Evolutionary conservation across 1,140 invertebrate genomes (phyloP).

Genomic region (Ips typographus): DNA sequence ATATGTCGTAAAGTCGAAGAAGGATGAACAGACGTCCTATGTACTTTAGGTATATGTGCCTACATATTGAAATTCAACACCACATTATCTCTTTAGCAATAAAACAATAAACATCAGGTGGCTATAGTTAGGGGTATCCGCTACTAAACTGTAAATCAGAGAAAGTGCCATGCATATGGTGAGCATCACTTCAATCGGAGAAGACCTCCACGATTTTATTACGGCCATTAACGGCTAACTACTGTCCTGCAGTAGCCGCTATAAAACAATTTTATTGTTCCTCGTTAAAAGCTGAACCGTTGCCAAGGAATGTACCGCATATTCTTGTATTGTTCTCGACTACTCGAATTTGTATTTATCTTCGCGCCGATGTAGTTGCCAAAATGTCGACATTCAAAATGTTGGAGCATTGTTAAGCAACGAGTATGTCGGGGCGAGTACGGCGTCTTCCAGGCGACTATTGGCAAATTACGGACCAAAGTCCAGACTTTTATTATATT

Average conservation of each 20-base stretch:
- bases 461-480: too few relatives aligned
- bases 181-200: neutral
- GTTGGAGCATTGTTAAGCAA: neutral
- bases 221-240: neutral
- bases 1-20: too few relatives aligned
- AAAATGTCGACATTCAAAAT: constrained; percentile 4
- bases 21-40: too few relatives aligned
- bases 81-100: too few relatives aligned
- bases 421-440: too few relatives aligned
- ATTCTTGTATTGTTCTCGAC: constrained; percentile 8
- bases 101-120: too few relatives aligned
- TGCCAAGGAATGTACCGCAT: constrained; percentile 11
- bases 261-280: constrained; percentile 14
- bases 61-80: too few relatives aligned
- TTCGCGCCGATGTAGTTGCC: neutral
- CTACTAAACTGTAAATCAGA: too few relatives aligned
- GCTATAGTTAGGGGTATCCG: too few relatives aligned
- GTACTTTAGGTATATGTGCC: too few relatives aligned
- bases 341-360: constrained; percentile 9
- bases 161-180: neutral
- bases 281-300: constrained; percentile 2
- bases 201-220: constrained; percentile 6
- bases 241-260: constrained; percentile 11
- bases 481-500: too few relatives aligned
- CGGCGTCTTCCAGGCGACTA: too few relatives aligned